Conservation (phyloP, 2,113 vertebrate genomes). For the Pterocles orientalis region DNA sequence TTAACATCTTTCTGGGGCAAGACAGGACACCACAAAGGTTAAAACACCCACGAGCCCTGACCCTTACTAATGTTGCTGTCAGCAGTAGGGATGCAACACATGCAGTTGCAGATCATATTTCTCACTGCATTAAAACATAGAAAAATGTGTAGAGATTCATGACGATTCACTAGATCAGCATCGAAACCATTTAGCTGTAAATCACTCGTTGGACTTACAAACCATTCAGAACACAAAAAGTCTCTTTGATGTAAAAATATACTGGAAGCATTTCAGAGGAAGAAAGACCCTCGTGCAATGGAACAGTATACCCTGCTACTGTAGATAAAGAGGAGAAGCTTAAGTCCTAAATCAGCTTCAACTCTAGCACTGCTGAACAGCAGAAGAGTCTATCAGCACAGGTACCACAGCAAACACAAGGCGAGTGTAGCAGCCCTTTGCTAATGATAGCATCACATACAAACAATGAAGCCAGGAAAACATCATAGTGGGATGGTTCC, state of each 20-base stretch:
- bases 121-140: not conserved
- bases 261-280: not conserved
- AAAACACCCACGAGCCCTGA: not conserved
- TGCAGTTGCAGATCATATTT: not conserved
- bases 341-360: not conserved
- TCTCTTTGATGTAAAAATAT: not conserved
- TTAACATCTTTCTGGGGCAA: not conserved
- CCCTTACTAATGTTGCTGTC: not conserved
- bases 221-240: not conserved
- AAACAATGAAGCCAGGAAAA: not conserved
- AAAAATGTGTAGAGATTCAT: not conserved
- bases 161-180: not conserved
- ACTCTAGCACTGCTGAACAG: not conserved
- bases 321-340: not conserved
- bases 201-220: not conserved
- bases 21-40: not conserved
- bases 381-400: not conserved
- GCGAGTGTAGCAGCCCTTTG: not conserved
- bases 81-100: not conserved
- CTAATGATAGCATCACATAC: not conserved
- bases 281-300: not conserved
- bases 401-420: not conserved
- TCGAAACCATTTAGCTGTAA: not conserved
- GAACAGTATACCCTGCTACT: not conserved
- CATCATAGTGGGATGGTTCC: not conserved